phyloP scores from a whole-genome alignment of 2,797 vertebrate species.

The Pseudochromis fuscus region DNA sequence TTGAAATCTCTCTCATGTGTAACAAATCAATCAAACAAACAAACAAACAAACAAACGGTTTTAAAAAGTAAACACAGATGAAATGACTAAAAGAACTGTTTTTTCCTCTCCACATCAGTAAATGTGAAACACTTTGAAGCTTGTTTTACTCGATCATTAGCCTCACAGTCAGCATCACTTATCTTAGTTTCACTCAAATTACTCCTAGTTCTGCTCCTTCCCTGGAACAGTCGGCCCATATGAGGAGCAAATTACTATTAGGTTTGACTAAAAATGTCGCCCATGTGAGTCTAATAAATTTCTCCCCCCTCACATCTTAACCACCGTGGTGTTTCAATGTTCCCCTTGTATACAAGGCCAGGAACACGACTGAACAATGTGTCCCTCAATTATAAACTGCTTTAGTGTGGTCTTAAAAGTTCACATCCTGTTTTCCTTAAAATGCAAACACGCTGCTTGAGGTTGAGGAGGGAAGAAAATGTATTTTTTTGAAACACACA shows the following conservation, averaged over 20 bases:
- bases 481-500: background rate
- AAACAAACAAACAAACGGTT: conserved; percentile 37
- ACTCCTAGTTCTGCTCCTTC: conserved; percentile 23
- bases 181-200: conserved; percentile 25
- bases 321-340: conserved; percentile 67
- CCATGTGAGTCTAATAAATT: conserved; percentile 78
- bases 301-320: conserved; percentile 55
- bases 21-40: too few relatives aligned
- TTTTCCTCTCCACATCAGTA: conserved; percentile 13
- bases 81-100: background rate
- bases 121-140: conserved; percentile 13
- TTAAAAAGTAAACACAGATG: conserved; percentile 7
- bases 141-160: conserved; percentile 28
- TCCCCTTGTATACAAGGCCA: conserved; percentile 75
- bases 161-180: conserved; percentile 29
- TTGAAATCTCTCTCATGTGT: background rate
- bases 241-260: conserved; percentile 63
- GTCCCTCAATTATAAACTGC: conserved; percentile 69
- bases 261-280: conserved; percentile 66
- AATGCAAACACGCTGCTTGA: conserved; percentile 65
- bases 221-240: conserved; percentile 18
- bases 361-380: conserved; percentile 78
- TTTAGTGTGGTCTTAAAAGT: conserved; percentile 76
- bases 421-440: conserved; percentile 81
- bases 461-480: conserved; percentile 41